Conservation (phyloP, 2,888 invertebrate genomes). For the Dichetophora obliterata region DNA sequence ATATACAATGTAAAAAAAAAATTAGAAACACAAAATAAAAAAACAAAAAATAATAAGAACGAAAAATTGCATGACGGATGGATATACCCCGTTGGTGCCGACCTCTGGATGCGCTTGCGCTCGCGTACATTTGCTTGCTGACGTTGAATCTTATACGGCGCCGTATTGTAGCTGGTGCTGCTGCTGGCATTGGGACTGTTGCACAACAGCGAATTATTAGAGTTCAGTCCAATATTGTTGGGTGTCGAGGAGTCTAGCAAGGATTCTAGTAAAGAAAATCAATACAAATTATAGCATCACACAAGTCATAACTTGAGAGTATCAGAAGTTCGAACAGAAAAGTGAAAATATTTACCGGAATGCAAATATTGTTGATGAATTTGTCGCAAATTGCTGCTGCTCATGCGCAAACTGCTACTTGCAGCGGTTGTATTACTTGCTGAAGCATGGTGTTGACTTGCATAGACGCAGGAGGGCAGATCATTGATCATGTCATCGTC, state of each 20-base stretch:
- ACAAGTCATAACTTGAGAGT: too few relatives aligned
- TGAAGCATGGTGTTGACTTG: constrained; percentile 71
- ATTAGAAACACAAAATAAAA: constrained; percentile 2
- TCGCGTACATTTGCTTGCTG: constrained; percentile 97
- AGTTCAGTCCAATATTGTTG: constrained; percentile 50
- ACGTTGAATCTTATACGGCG: constrained; percentile 81
- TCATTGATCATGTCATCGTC: constrained; percentile 76
- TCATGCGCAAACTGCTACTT: constrained; percentile 58
- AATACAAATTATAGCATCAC: neutral
- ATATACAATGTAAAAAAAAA: constrained; percentile 29
- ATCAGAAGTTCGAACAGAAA: neutral
- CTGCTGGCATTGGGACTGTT: constrained; percentile 59
- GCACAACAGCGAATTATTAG: constrained; percentile 58
- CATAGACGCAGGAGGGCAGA: constrained; percentile 87
- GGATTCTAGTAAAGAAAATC: constrained; percentile 55
- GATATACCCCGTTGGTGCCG: constrained; percentile 85
- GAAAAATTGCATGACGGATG: constrained; percentile 29
- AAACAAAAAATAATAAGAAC: neutral
- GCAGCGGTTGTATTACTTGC: constrained; percentile 47
- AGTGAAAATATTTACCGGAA: constrained; percentile 55
- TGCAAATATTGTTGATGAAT: constrained; percentile 70
- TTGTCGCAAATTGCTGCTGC: constrained; percentile 65
- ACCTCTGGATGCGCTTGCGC: constrained; percentile 98
- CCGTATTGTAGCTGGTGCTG: constrained; percentile 54
- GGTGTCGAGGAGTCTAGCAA: constrained; percentile 62